These are phyloP conservation scores for Phalacrocorax brasilianus DNA, from an alignment of 2,113 vertebrate species.

Conservation along the genomic window DNA sequence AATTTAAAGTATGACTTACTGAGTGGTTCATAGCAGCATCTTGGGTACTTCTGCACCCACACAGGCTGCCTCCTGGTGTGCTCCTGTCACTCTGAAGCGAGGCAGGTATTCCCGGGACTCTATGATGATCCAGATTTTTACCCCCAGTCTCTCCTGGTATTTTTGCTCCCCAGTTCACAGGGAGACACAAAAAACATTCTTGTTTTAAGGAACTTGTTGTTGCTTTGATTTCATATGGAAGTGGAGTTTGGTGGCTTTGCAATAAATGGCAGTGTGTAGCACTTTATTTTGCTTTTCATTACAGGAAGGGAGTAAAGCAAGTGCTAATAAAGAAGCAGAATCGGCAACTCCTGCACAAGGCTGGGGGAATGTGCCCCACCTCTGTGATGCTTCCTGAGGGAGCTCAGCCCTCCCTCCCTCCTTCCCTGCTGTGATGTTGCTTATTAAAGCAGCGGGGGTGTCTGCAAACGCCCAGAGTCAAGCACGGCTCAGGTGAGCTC, in stretches of 20 bases:
- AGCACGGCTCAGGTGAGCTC: neutral
- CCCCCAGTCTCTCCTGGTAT: neutral
- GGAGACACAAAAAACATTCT: neutral
- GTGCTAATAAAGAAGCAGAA: neutral
- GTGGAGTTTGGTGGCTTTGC: neutral
- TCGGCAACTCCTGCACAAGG: neutral
- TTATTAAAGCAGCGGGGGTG: neutral
- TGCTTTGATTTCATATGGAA: neutral
- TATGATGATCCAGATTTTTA: neutral
- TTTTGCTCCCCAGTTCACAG: neutral
- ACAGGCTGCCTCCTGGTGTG: neutral
- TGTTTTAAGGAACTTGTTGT: neutral
- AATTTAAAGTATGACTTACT: neutral
- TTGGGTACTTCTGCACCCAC: neutral
- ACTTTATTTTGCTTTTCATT: neutral
- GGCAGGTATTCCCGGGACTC: neutral
- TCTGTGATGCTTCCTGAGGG: neutral
- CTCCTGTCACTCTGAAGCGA: rapidly evolving
- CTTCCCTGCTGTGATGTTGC: neutral
- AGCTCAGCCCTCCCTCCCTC: neutral
- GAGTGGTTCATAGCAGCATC: neutral
- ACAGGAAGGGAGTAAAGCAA: neutral
- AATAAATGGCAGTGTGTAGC: neutral
- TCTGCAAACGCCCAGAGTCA: neutral
- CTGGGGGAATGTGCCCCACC: neutral